phyloP scores from a whole-genome alignment of 1,140 invertebrate species.

The Scaptomyza graminum region DNA sequence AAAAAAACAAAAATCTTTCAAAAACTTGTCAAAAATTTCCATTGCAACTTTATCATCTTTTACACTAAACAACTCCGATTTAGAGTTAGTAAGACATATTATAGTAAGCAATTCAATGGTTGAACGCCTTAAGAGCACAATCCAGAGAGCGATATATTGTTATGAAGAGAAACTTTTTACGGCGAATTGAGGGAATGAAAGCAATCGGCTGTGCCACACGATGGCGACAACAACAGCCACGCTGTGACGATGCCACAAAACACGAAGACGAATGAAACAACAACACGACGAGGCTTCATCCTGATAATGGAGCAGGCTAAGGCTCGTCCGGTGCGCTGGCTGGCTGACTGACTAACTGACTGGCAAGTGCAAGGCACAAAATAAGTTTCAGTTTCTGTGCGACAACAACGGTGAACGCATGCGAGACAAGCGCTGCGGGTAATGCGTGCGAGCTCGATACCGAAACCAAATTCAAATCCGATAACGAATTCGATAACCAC shows the following conservation, averaged over 20 bases:
- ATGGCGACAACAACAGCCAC: not conserved
- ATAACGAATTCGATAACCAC: conserved; percentile 16
- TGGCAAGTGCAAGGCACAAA: conserved; percentile 53
- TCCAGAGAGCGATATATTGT: conserved; percentile 8
- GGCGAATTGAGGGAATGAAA: conserved; percentile 35
- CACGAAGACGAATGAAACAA: conserved; percentile 8
- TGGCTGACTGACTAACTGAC: conserved; percentile 6
- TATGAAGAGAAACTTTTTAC: conserved; percentile 17
- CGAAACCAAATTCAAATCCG: conserved; percentile 10
- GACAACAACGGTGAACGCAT: conserved; percentile 70
- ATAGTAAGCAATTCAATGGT: not conserved
- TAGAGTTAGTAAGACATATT: not conserved
- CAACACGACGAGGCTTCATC: conserved; percentile 35
- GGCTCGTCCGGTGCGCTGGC: conserved; percentile 29
- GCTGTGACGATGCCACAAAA: not conserved
- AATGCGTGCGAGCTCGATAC: conserved; percentile 14
- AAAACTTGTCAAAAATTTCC: too few relatives aligned
- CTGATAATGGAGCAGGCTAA: conserved; percentile 49
- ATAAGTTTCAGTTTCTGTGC: conserved; percentile 75
- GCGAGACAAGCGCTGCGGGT: conserved; percentile 32
- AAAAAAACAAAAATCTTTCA: too few relatives aligned
- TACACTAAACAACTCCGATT: not conserved
- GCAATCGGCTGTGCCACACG: conserved; percentile 12
- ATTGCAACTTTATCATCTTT: not conserved
- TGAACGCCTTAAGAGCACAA: conserved; percentile 3